These are phyloP conservation scores for Sander lucioperca DNA, from an alignment of 2,113 vertebrate species.

Conservation along the genomic window DNA sequence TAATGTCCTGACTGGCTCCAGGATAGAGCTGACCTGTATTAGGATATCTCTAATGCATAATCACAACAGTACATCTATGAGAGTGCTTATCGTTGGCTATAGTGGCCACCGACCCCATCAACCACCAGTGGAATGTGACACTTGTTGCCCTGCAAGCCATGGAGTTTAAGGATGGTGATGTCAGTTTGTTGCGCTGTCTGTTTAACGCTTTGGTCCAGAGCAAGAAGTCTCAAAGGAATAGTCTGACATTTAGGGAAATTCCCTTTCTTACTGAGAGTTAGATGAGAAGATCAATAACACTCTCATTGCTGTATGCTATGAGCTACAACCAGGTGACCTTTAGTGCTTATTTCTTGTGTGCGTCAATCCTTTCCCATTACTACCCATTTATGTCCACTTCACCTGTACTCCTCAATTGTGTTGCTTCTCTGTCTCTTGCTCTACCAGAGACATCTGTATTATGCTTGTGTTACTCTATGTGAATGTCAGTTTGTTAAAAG, in stretches of 20 bases:
- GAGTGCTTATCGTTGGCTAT: conserved; percentile 8
- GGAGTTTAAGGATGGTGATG: background rate
- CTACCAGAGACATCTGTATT: background rate
- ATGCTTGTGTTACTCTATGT: background rate
- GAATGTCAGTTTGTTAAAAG: background rate
- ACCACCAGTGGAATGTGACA: conserved; percentile 11
- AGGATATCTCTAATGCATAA: conserved; percentile 37
- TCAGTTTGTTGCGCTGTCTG: background rate
- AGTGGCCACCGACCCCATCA: conserved; percentile 4
- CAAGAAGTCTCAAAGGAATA: background rate
- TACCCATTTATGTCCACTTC: background rate
- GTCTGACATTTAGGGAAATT: background rate
- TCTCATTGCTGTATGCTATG: background rate
- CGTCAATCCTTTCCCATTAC: background rate
- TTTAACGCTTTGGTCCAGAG: background rate
- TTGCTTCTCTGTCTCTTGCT: background rate
- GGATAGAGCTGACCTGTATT: conserved; percentile 23
- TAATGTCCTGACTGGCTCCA: conserved; percentile 39
- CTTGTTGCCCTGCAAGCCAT: conserved; percentile 15
- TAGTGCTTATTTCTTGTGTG: background rate
- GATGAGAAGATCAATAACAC: background rate
- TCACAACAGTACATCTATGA: conserved; percentile 46
- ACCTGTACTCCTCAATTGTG: background rate
- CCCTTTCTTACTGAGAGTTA: background rate
- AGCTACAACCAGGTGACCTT: background rate